Conservation (phyloP, 2,797 vertebrate genomes). For the Melanotaenia boesemani region DNA sequence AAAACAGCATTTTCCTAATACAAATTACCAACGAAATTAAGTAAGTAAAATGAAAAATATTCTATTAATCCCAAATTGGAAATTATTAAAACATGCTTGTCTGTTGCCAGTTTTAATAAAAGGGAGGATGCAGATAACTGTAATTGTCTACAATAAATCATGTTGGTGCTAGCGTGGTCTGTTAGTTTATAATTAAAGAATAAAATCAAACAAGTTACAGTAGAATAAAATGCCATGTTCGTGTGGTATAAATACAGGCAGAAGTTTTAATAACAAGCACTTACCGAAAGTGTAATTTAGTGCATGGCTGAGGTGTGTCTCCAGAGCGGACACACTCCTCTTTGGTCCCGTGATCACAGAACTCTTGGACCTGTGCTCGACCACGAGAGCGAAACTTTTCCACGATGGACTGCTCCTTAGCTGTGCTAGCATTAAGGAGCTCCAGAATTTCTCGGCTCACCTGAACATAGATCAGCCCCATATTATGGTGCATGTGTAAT, state of each 20-base stretch:
- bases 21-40: background rate
- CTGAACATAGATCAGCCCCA: slow-evolving; percentile 64
- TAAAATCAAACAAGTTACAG: background rate
- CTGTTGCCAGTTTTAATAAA: background rate
- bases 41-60: too few relatives aligned
- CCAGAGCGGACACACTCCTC: slow-evolving; percentile 91
- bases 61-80: too few relatives aligned
- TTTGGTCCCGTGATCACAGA: slow-evolving; percentile 96
- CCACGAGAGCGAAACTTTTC: slow-evolving; percentile 94
- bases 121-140: background rate
- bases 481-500: background rate
- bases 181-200: background rate
- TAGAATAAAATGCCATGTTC: too few relatives aligned
- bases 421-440: slow-evolving; percentile 93
- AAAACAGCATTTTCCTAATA: background rate
- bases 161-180: background rate
- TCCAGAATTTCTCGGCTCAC: slow-evolving; percentile 95
- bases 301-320: slow-evolving; percentile 89
- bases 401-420: slow-evolving; percentile 96
- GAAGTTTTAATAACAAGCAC: slow-evolving; percentile 11
- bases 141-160: background rate
- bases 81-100: background rate
- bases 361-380: slow-evolving; percentile 94
- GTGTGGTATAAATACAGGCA: background rate
- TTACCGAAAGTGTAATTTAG: slow-evolving; percentile 93